phyloP scores from a whole-genome alignment of 1,140 invertebrate genomes.

The Lycorma delicatula region DNA sequence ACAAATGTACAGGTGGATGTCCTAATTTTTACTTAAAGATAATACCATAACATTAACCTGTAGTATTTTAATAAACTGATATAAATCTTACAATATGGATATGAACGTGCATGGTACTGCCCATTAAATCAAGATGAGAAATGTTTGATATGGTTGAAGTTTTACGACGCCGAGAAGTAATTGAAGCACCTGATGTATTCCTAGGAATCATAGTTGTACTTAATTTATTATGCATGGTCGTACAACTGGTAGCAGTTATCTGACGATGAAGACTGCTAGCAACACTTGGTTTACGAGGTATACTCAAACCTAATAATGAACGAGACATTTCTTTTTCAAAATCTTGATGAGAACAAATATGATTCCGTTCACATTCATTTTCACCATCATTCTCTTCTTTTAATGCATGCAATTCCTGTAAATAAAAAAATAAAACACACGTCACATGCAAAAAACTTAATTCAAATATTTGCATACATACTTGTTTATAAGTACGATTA shows the following conservation, averaged over 20 bases:
- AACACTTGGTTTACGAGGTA: background rate
- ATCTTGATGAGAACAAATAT: background rate
- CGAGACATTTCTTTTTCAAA: background rate
- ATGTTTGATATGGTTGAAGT: conserved; percentile 58
- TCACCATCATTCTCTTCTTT: background rate
- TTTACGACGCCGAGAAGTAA: conserved; percentile 34
- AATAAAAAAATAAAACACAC: no score
- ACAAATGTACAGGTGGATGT: no score
- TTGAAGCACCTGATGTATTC: conserved; percentile 1
- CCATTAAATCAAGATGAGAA: conserved; percentile 60
- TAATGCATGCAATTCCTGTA: background rate
- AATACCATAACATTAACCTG: no score
- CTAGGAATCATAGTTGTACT: background rate
- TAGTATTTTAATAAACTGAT: no score
- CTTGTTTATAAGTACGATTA: no score
- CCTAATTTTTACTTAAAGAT: no score
- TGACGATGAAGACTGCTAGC: background rate
- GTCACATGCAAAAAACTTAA: no score
- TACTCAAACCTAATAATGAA: background rate
- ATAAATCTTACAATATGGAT: no score
- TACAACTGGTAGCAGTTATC: background rate
- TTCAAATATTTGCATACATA: no score
- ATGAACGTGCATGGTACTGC: conserved; percentile 30
- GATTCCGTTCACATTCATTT: background rate
- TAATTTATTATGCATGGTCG: background rate